Conservation (phyloP, 2,113 vertebrate genomes). For the Corythornis cristatus region DNA sequence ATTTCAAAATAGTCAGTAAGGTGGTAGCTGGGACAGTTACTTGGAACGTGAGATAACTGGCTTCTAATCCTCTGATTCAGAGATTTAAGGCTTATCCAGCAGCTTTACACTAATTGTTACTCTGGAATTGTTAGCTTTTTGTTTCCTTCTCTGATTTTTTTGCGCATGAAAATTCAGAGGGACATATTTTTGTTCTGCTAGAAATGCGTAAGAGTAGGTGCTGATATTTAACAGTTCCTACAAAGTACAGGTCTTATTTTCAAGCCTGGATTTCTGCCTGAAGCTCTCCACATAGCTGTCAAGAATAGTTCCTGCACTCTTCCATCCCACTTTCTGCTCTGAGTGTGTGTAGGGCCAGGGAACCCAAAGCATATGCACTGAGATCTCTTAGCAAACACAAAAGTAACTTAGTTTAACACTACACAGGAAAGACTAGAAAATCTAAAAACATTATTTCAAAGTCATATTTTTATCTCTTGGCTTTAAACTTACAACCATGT, state of each 20-base stretch:
- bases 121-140: background rate
- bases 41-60: background rate
- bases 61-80: slow-evolving; percentile 4
- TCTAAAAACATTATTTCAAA: slow-evolving; percentile 31
- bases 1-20: background rate
- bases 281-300: background rate
- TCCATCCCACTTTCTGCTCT: background rate
- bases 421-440: slow-evolving; percentile 17
- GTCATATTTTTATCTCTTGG: slow-evolving; percentile 6
- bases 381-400: background rate
- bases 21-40: background rate
- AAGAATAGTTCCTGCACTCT: background rate
- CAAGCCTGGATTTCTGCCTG: background rate
- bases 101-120: slow-evolving; percentile 4
- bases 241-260: background rate
- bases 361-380: background rate
- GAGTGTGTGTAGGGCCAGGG: background rate
- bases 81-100: slow-evolving; percentile 6
- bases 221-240: background rate
- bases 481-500: slow-evolving; percentile 31
- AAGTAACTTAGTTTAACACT: background rate
- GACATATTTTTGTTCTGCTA: background rate
- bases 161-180: background rate
- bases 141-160: background rate
- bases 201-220: background rate